phyloP scores from a whole-genome alignment of 2,797 vertebrate species.

The Lateolabrax maculatus region DNA sequence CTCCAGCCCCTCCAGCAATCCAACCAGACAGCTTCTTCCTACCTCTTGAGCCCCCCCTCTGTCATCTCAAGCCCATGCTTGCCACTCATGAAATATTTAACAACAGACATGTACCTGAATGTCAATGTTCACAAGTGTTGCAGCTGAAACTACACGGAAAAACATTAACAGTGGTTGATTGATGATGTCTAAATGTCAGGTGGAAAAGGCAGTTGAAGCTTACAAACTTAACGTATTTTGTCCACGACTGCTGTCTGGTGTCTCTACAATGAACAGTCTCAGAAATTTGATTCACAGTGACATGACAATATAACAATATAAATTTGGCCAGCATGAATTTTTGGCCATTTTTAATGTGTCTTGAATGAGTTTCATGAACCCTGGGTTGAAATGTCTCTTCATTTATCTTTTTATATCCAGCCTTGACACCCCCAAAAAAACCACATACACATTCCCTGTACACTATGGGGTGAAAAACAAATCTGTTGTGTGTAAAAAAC shows the following conservation, averaged over 20 bases:
- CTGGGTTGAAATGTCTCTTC: background rate
- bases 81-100: conserved; percentile 62
- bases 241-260: background rate
- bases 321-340: conserved; percentile 8
- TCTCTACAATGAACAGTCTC: background rate
- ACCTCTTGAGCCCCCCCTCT: conserved; percentile 25
- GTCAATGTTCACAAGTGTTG: conserved; percentile 31
- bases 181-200: conserved; percentile 1
- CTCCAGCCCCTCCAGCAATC: conserved; percentile 54
- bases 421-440: background rate
- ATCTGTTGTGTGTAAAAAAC: conserved; percentile 26
- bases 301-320: background rate
- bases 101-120: conserved; percentile 43
- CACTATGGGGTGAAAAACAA: background rate
- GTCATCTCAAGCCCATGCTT: conserved; percentile 49
- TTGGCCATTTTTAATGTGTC: background rate
- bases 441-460: background rate
- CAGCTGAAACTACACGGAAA: background rate
- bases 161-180: conserved; percentile 11
- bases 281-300: conserved; percentile 9
- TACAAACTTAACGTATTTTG: background rate
- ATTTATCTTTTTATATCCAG: background rate
- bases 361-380: conserved; percentile 7
- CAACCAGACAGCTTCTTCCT: conserved; percentile 24
- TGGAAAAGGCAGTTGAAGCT: background rate